Base-by-base conservation (phyloP, 2,113 vertebrate genomes). In the Coptodon bakossiorum region DNA sequence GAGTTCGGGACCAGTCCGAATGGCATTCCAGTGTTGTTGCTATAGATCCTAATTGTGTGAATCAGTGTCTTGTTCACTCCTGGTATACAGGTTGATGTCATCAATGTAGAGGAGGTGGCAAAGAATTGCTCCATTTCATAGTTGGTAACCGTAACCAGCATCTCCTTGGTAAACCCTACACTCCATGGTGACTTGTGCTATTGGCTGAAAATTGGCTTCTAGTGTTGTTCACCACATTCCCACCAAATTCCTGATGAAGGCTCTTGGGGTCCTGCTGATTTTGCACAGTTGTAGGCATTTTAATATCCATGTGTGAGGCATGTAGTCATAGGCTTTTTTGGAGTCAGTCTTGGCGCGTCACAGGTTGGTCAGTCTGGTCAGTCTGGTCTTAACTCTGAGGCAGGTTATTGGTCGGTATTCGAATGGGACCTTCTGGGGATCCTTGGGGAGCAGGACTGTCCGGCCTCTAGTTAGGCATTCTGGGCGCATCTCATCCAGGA, bases 341-440 rank as follows among this genome's bases (percentile, higher is more conserved):
- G 3, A 54, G 10, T 24, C n/a, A 24, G 53, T 54, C 53, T 6
- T 3, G 3, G 6, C 2, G 0, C 6, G 0, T 54, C 10, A 24
- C 10, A 12, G 2, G n/a, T 54, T 54, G 6, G 53, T 24, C 53
- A 54, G 53, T 54, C n/a, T 24, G 53, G 3, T 24, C 53, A n/a
- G n/a, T n/a, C n/a, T n/a, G n/a, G n/a, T n/a, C n/a, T n/a, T n/a
- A n/a, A 54, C 9, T 54, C 52, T 10, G 52, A 53, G 52, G 52
- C 52, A 53, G 52, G 9, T 6, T 53, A 53, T 0, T 3, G n/a
- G 52, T 53, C 52, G 1, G n/a, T 53, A 22, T 19, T 11, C 2
- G 0, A 2, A 53, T 6, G 9, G 52, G 3, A 53, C 0, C 19
- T 53, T 53, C 19, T 53, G 52, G 9, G 19, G 9, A 53, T 54